A percentile compares a stretch with the other conserved stretches of the same genome.
phyloP scores from a whole-genome alignment of 2,797 vertebrate species.

The Sebastolobus alascanus region DNA sequence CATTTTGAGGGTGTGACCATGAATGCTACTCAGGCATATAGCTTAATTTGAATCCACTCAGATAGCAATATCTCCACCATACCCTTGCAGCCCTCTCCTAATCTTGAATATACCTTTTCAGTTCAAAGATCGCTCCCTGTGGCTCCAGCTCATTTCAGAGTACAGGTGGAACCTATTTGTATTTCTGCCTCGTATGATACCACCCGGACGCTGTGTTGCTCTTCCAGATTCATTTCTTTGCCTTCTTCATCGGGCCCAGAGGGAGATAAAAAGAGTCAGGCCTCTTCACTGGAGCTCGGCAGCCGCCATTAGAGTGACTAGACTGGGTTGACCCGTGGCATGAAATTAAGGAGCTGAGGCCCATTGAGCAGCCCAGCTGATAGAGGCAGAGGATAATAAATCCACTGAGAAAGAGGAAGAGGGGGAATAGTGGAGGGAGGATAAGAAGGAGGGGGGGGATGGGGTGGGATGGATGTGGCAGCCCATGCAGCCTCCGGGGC shows the following conservation, averaged over 20 bases:
- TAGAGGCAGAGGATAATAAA: conserved; percentile 74
- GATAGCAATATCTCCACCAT: conserved; percentile 1
- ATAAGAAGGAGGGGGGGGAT: conserved; percentile 27
- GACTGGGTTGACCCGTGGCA: conserved; percentile 69
- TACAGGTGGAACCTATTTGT: conserved; percentile 46
- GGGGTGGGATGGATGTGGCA: conserved; percentile 57
- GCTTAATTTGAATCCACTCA: conserved; percentile 19
- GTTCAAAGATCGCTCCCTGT: conserved; percentile 27
- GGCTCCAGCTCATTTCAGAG: conserved; percentile 38
- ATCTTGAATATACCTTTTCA: conserved; percentile 3
- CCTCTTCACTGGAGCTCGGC: conserved; percentile 42
- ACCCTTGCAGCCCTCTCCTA: conserved; percentile 10
- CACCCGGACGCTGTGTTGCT: conserved; percentile 14
- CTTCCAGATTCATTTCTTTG: conserved; percentile 43
- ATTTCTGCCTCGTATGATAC: conserved; percentile 36
- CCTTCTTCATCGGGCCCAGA: neutral
- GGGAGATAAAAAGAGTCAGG: conserved; percentile 44
- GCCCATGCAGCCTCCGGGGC: conserved; percentile 68
- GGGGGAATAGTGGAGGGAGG: conserved; percentile 32
- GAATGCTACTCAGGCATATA: neutral
- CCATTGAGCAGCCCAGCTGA: conserved; percentile 66
- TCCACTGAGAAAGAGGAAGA: conserved; percentile 52
- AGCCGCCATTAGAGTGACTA: conserved; percentile 64
- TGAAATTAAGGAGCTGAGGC: conserved; percentile 73
- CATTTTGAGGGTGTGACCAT: neutral